Percentiles rank a stretch among this genome's conserved stretches.
These are phyloP conservation scores for Diuraphis noxia DNA, from an alignment of 1,140 invertebrate species.

Conservation along the genomic window DNA sequence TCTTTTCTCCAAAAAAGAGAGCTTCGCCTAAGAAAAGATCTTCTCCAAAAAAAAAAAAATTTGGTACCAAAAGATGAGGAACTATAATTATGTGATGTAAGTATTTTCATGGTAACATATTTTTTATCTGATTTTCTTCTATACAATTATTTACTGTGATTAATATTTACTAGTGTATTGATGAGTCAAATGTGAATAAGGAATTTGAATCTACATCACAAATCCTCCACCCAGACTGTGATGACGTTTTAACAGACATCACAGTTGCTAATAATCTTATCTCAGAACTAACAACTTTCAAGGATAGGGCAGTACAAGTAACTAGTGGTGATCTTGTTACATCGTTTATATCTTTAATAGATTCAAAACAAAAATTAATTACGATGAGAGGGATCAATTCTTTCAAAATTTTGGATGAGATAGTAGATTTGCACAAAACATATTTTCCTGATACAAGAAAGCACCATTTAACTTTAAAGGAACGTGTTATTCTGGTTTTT, in stretches of 20 bases:
- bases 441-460: constrained; percentile 4
- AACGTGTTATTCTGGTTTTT: neutral
- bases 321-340: neutral
- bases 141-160: too few relatives aligned
- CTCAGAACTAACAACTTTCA: too few relatives aligned
- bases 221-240: too few relatives aligned
- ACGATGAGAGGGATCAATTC: constrained; percentile 7
- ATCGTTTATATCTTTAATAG: neutral
- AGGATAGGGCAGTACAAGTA: neutral
- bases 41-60: neutral
- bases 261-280: too few relatives aligned
- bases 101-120: neutral
- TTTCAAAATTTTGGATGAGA: neutral
- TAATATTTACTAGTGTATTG: too few relatives aligned
- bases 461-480: neutral
- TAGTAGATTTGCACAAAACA: neutral
- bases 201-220: too few relatives aligned
- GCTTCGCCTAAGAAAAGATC: neutral
- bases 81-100: neutral
- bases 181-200: too few relatives aligned
- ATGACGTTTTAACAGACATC: too few relatives aligned
- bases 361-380: neutral
- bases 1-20: neutral
- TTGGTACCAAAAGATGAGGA: too few relatives aligned
- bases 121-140: too few relatives aligned